Evolutionary conservation across 2,888 invertebrate species (phyloP), one percentile per base, ranked within the genome.

Genomic region (Dioctria rufipes): DNA sequence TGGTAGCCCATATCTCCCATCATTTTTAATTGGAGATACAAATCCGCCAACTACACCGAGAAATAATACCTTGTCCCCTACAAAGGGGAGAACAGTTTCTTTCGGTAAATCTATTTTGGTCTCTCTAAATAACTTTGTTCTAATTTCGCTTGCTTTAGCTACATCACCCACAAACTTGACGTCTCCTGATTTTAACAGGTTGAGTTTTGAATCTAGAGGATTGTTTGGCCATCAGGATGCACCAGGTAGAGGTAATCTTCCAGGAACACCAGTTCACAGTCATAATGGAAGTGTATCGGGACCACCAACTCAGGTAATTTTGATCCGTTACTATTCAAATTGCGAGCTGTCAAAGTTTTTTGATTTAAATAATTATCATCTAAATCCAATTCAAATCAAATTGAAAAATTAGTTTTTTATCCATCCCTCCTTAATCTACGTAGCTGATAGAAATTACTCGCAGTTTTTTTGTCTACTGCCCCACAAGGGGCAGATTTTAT

Each of bases 21-120:
- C 93, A 82, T 96, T 94, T 88, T 90, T 95, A 40, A 91, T 95
- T 87, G 95, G 95, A 42, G 95, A 95, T 87, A 90, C 92, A 67
- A 92, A 91, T 85, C 90, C 91, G 39, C 90, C 92, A 37, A 88
- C 91, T 8, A 90, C 91, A 13, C 91, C 92, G 25, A 88, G 92
- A 82, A 88, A 85, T 79, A 92, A 91, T 83, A 92, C 92, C 81
- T 87, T 92, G 69, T 92, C 92, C 0, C 92, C 92, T 67, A 92
- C 92, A 78, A 92, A 90, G 86, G 92, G 89, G 81, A 90, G 89
- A 60, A 90, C 87, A 83, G 87, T 91, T 78, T 91, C 91, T 43
- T 92, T 92, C 84, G 92, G 92, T 92, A 87, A 89, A 91, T 89
- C 4, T 8, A 2, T 13, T 40, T 66, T 43, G 8, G 25, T 25